phyloP scores from a whole-genome alignment of 1,140 invertebrate genomes.

The Triops longicaudatus region DNA sequence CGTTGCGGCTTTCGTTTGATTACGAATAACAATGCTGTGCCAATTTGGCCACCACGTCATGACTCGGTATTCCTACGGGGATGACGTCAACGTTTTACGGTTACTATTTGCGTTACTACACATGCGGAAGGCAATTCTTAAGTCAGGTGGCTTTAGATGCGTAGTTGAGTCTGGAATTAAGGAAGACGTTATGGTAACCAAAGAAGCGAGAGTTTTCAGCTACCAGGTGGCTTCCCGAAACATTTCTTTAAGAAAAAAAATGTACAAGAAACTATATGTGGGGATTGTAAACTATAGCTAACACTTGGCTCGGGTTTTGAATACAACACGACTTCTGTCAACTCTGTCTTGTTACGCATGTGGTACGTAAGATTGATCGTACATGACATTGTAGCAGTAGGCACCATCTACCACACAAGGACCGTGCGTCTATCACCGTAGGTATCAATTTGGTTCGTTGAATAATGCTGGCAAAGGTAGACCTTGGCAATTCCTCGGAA shows the following conservation, averaged over 20 bases:
- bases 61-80: background rate
- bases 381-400: background rate
- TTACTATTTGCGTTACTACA: background rate
- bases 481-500: background rate
- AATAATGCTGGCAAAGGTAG: background rate
- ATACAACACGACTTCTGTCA: constrained; percentile 1
- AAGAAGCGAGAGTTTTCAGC: too few relatives aligned
- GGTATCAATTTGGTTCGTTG: background rate
- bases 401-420: background rate
- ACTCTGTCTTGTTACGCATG: background rate
- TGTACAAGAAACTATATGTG: background rate
- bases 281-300: background rate
- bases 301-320: background rate
- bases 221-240: too few relatives aligned
- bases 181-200: too few relatives aligned
- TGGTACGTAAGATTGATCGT: background rate
- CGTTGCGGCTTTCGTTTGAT: background rate
- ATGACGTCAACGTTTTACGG: background rate
- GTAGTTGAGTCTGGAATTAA: too few relatives aligned
- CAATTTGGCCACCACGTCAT: background rate
- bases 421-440: background rate
- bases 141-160: too few relatives aligned
- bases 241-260: too few relatives aligned
- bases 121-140: background rate
- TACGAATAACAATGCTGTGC: background rate